phyloP scores from a whole-genome alignment of 1,140 invertebrate genomes.

The Drosophila parabipectinata region DNA sequence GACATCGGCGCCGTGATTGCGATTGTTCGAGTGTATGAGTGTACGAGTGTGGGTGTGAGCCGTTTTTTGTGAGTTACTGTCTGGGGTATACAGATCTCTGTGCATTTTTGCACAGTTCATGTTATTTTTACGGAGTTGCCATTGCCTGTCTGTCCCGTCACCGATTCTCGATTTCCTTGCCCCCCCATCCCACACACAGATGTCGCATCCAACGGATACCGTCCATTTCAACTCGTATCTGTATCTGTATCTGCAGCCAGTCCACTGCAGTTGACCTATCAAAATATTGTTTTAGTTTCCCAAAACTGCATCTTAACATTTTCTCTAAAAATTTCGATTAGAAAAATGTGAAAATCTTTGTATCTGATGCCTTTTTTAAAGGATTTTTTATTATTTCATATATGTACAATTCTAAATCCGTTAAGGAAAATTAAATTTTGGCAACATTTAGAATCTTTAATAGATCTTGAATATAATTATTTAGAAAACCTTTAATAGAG shows the following conservation, averaged over 20 bases:
- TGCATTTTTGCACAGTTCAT: conserved; percentile 72
- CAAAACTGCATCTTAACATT: conserved; percentile 48
- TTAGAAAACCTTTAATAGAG: too few relatives aligned
- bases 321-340: conserved; percentile 17
- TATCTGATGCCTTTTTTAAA: not conserved
- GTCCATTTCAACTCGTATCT: conserved; percentile 21
- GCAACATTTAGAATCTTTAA: too few relatives aligned
- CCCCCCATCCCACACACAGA: conserved; percentile 14
- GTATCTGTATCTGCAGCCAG: conserved; percentile 29
- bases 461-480: too few relatives aligned
- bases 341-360: conserved; percentile 54
- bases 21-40: conserved; percentile 23
- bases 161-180: conserved; percentile 20
- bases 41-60: conserved; percentile 22
- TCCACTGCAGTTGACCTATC: conserved; percentile 70
- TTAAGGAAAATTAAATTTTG: too few relatives aligned
- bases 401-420: not conserved
- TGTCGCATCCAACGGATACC: conserved; percentile 32
- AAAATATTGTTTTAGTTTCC: conserved; percentile 76
- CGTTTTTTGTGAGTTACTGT: conserved; percentile 48
- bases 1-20: conserved; percentile 63
- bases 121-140: conserved; percentile 76
- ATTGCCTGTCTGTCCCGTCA: conserved; percentile 67
- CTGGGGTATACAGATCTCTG: conserved; percentile 32
- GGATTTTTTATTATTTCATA: not conserved